Evolutionary conservation across 2,113 vertebrate genomes (phyloP).

Genomic region (Uropsilus gracilis): DNA sequence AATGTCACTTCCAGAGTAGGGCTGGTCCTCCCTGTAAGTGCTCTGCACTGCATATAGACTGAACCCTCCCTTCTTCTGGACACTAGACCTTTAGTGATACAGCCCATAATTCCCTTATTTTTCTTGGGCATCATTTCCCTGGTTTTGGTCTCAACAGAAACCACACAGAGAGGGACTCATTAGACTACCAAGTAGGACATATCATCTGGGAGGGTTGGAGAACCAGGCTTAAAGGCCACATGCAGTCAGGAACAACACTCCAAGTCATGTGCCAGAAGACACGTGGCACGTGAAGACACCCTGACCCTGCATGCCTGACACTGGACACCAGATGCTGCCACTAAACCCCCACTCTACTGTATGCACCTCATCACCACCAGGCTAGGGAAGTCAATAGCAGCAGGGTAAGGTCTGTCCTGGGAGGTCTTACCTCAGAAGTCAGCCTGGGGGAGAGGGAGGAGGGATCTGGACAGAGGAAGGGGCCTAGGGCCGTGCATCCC

Average conservation of each 20-base stretch:
- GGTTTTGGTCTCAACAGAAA: neutral
- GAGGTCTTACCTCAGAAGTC: neutral
- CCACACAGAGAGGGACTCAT: neutral
- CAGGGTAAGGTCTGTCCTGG: neutral
- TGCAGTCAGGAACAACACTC: neutral
- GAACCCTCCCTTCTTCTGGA: neutral
- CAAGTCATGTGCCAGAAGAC: neutral
- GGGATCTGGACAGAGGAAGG: neutral
- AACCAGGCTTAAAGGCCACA: neutral
- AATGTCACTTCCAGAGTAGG: neutral
- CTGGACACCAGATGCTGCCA: neutral
- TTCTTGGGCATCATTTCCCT: neutral
- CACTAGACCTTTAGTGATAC: neutral
- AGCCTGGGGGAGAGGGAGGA: neutral
- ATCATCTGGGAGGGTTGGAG: neutral
- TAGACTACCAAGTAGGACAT: neutral
- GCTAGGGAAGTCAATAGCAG: neutral
- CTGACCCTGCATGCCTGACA: accelerated
- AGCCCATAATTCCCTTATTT: neutral
- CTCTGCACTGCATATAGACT: neutral
- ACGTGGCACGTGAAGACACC: neutral
- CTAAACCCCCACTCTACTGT: accelerated
- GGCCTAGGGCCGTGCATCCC: too few relatives aligned
- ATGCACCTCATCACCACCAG: accelerated
- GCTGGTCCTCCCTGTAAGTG: neutral